Evolutionary conservation across 2,113 vertebrate genomes (phyloP).

Genomic region (Anarhynchus alexandrinus): DNA sequence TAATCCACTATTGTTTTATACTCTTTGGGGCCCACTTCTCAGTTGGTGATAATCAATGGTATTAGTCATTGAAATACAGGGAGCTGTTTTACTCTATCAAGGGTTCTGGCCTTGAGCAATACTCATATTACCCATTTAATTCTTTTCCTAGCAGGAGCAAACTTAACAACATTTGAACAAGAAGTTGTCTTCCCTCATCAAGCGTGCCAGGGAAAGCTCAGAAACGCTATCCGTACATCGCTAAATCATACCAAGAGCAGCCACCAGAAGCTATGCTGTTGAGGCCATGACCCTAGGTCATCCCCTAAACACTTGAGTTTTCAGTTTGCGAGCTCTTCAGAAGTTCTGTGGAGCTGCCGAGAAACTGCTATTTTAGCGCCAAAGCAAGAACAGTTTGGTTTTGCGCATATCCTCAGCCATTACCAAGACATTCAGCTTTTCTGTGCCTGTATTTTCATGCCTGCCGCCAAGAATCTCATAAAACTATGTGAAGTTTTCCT

Average conservation of each 20-base stretch:
- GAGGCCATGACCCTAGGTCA: background rate
- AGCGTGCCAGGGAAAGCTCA: background rate
- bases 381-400: background rate
- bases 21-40: constrained; percentile 26
- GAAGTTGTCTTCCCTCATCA: background rate
- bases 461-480: background rate
- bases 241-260: background rate
- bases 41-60: constrained; percentile 13
- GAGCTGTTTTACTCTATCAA: background rate
- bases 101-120: background rate
- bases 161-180: background rate
- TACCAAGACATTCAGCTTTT: background rate
- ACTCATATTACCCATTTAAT: background rate
- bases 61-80: constrained; percentile 1
- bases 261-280: background rate
- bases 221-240: background rate
- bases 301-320: background rate
- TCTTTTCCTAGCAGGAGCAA: background rate
- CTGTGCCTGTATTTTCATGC: background rate
- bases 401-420: background rate
- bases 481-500: background rate
- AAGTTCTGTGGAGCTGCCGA: background rate
- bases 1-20: constrained; percentile 45
- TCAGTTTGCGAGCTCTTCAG: background rate
- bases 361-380: background rate